phyloP scores from a whole-genome alignment of 2,888 invertebrate genomes.

The Tryphoninae sp. region DNA sequence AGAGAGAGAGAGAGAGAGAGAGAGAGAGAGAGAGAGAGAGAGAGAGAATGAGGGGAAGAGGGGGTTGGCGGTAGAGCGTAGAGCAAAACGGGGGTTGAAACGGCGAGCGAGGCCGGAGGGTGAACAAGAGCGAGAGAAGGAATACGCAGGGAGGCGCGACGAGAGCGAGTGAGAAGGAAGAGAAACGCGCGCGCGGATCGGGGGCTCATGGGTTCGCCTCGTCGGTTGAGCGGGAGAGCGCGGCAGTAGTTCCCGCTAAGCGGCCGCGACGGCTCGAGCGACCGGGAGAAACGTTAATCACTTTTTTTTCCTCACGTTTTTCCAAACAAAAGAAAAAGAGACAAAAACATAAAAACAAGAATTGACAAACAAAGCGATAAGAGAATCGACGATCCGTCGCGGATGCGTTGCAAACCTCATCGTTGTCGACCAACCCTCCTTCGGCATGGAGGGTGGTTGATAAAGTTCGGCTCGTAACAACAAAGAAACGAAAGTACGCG shows the following conservation, averaged over 20 bases:
- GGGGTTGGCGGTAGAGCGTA: neutral
- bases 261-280: constrained; percentile 79
- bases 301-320: constrained; percentile 15
- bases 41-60: neutral
- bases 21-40: constrained; percentile 18
- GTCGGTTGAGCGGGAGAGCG: constrained; percentile 59
- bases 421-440: neutral
- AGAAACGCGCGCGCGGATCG: constrained; percentile 57
- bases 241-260: constrained; percentile 79
- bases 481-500: neutral
- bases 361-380: too few species aligned
- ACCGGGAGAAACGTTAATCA: constrained; percentile 26
- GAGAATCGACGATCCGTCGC: neutral
- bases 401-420: neutral
- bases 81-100: constrained; percentile 28
- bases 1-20: constrained; percentile 31
- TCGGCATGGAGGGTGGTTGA: neutral
- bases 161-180: constrained; percentile 18
- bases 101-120: constrained; percentile 32
- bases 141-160: constrained; percentile 7
- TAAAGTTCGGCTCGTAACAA: neutral
- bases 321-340: neutral
- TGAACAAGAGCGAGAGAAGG: constrained; percentile 33
- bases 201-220: constrained; percentile 53
- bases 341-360: neutral